These are phyloP conservation scores for Leucoraja ocellata DNA, from an alignment of 2,797 vertebrate species.

Conservation along the genomic window DNA sequence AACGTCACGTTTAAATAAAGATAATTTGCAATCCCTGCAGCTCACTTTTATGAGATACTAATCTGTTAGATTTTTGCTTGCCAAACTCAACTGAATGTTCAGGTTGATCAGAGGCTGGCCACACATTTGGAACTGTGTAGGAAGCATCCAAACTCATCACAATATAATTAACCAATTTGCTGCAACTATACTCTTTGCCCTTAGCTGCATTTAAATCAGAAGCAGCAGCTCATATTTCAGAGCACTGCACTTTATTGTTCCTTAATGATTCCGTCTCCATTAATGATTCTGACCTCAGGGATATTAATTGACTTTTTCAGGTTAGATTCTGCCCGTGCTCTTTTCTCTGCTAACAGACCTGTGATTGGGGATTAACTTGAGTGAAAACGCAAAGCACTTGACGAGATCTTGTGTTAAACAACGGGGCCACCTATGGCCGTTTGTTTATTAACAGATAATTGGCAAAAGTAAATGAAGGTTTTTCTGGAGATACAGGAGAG, in stretches of 20 bases:
- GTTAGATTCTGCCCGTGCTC: background rate
- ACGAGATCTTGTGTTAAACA: background rate
- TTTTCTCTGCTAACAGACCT: background rate
- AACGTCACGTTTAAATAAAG: background rate
- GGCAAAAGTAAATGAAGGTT: background rate
- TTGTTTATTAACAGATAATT: background rate
- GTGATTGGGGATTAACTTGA: background rate
- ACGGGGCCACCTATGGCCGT: background rate
- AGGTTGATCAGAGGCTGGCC: background rate
- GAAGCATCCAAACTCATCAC: background rate
- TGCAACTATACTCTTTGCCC: background rate
- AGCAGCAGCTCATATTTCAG: background rate
- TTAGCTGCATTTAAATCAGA: background rate
- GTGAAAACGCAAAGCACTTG: background rate
- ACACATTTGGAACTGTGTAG: background rate
- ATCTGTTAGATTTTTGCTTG: background rate
- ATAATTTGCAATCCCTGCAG: background rate
- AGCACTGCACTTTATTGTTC: background rate
- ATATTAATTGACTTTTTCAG: conserved; percentile 6
- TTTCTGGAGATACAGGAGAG: background rate
- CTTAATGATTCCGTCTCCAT: background rate
- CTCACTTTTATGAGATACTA: background rate
- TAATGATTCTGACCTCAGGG: background rate
- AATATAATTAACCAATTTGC: background rate
- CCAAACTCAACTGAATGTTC: background rate